Evolutionary conservation across 2,113 vertebrate species (phyloP), one percentile per base, ranked within the genome.

Genomic region (Alaudala cheleensis): DNA sequence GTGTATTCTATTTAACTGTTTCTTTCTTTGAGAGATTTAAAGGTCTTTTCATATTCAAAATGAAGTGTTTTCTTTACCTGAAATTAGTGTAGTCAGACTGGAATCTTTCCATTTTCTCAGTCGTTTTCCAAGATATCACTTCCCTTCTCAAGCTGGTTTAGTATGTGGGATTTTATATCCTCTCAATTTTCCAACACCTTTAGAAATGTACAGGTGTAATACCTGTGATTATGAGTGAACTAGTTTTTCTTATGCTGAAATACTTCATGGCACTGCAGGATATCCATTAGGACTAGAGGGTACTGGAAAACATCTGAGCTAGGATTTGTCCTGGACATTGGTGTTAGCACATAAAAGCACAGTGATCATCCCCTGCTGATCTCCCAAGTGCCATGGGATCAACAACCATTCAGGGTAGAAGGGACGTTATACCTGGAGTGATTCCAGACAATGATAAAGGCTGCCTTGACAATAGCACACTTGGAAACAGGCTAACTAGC

Each of bases 371-470:
- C n/a, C 26, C 18, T 56, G 51, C 8, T 61, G 31, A 66, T 51
- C 33, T 6, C 24, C 57, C 49, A 70, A 90, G n/a, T 53, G 67
- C 26, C n/a, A 25, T 2, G 7, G 15, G 37, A 86, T 34, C 40
- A 86, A n/a, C 29, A 79, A 42, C 26, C 3, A 4, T 24, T 79
- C 61, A 47, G 37, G 15, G 14, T 26, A 61, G 47, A 49, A 60
- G 0, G 2, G 25, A 22, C 12, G 22, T 34, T 42, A 56, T 2
- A 0, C 1, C 0, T 33, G 26, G 44, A 82, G 33, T 4, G 0
- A 17, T 49, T 18, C 14, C 19, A 23, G 61, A 8, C 34, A 37
- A 11, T 45, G 65, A 58, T 50, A 80, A 87, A 76, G 5, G 14
- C 47, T 81, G 51, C 31, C 26, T 66, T 45, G 15, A 54, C 22